Conservation (phyloP, 1,140 invertebrate genomes). For the Lordiphosa clarofinis region DNA sequence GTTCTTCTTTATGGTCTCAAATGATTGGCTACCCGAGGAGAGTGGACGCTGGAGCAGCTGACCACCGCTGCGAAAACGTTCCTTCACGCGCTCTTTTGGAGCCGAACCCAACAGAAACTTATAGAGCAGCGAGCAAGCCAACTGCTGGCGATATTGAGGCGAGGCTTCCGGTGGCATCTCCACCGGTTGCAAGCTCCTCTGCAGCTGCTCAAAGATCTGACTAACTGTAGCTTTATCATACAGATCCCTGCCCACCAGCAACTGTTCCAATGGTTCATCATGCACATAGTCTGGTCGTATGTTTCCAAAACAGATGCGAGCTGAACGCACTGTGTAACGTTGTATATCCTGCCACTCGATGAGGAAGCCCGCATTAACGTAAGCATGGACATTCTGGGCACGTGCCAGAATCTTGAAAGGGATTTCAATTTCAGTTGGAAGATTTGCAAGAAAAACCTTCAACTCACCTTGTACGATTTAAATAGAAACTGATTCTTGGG, state of each 20-base stretch:
- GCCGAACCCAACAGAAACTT: slow-evolving; percentile 83
- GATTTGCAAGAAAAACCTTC: too few species aligned
- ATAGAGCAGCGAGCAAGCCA: slow-evolving; percentile 86
- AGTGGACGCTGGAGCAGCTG: slow-evolving; percentile 83
- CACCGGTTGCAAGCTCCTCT: slow-evolving; percentile 24
- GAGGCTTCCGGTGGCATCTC: slow-evolving; percentile 83
- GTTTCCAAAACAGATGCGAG: slow-evolving; percentile 83
- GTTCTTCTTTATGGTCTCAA: slow-evolving; percentile 84
- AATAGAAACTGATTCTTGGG: slow-evolving; percentile 48
- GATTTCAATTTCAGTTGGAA: background rate
- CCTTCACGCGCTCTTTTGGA: slow-evolving; percentile 54
- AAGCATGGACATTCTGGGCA: slow-evolving; percentile 90
- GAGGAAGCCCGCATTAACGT: slow-evolving; percentile 90
- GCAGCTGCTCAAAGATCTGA: slow-evolving; percentile 41
- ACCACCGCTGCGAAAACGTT: slow-evolving; percentile 80
- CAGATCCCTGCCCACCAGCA: slow-evolving; percentile 82
- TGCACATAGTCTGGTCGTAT: slow-evolving; percentile 86
- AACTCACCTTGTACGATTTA: slow-evolving; percentile 82
- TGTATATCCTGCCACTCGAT: slow-evolving; percentile 61
- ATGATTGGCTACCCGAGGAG: slow-evolving; percentile 87
- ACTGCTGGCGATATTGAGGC: slow-evolving; percentile 83
- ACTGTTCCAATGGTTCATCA: slow-evolving; percentile 84
- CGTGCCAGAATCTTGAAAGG: slow-evolving; percentile 82
- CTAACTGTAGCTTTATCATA: slow-evolving; percentile 58
- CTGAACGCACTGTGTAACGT: slow-evolving; percentile 56